phyloP scores from a whole-genome alignment of 1,140 invertebrate species.

The Drosophila prosaltans region DNA sequence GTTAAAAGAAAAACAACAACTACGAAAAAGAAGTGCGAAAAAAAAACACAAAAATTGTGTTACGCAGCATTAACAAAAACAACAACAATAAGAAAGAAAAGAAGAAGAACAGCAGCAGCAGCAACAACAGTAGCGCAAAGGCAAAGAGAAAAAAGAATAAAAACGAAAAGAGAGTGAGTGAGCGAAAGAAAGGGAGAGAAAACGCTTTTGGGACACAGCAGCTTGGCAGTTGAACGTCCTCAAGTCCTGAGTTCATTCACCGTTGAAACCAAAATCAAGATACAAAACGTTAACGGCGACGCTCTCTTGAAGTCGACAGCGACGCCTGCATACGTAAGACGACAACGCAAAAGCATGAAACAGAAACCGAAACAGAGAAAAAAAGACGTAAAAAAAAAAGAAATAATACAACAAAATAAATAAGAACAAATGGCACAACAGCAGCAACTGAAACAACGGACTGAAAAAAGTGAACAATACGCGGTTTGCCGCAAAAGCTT shows the following conservation, averaged over 20 bases:
- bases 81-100: slow-evolving; percentile 37
- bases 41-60: slow-evolving; percentile 53
- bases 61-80: slow-evolving; percentile 54
- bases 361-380: slow-evolving; percentile 25
- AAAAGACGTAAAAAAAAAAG: slow-evolving; percentile 24
- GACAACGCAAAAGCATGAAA: slow-evolving; percentile 31
- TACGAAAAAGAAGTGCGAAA: slow-evolving; percentile 20
- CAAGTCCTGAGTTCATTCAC: slow-evolving; percentile 80
- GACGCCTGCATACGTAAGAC: slow-evolving; percentile 47
- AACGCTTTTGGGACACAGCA: slow-evolving; percentile 62
- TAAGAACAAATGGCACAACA: slow-evolving; percentile 71
- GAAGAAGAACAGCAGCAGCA: slow-evolving; percentile 42
- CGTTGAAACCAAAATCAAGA: slow-evolving; percentile 81
- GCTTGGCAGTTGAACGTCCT: slow-evolving; percentile 71
- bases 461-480: slow-evolving; percentile 50
- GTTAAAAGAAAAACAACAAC: slow-evolving; percentile 28
- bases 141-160: no score
- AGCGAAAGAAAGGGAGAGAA: slow-evolving; percentile 4
- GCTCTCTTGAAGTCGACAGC: slow-evolving; percentile 28
- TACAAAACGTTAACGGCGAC: slow-evolving; percentile 62
- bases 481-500: slow-evolving; percentile 43
- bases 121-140: not conserved
- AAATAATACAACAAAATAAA: slow-evolving; percentile 59
- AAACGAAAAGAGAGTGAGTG: no score
- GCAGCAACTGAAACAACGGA: slow-evolving; percentile 46